Evolutionary conservation across 2,888 invertebrate genomes (phyloP).

Genomic region (Atherix ibis): DNA sequence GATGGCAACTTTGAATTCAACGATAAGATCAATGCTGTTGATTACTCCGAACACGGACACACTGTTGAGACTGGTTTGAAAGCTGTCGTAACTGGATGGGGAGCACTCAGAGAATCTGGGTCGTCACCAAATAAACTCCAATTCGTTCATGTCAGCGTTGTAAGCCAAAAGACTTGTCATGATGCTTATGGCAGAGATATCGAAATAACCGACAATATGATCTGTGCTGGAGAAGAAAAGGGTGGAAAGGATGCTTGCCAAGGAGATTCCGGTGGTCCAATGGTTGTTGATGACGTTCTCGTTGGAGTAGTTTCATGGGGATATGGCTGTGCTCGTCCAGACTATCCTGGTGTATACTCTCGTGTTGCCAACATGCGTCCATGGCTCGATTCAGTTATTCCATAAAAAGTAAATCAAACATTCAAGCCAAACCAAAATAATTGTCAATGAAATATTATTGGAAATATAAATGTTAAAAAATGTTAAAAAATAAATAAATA

Average conservation of each 20-base stretch:
- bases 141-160: conserved; percentile 1
- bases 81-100: no score
- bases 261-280: no score
- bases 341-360: no score
- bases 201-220: conserved; percentile 24
- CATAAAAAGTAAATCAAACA: background rate
- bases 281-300: background rate
- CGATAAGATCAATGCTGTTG: conserved; percentile 16
- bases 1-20: conserved; percentile 28
- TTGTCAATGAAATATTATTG: no score
- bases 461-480: no score
- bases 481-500: no score
- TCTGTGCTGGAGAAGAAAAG: no score
- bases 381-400: conserved; percentile 2
- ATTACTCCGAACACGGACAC: conserved; percentile 1
- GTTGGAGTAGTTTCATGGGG: conserved; percentile 8
- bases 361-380: conserved; percentile 1
- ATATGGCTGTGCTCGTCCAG: conserved; percentile 3
- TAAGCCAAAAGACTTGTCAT: no score
- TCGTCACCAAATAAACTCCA: conserved; percentile 1
- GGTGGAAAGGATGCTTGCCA: conserved; percentile 7
- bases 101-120: conserved; percentile 1
- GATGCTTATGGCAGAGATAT: conserved; percentile 9
- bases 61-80: conserved; percentile 11
- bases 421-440: no score